A percentile compares a stretch with the other conserved stretches of the same genome.
Evolutionary conservation across 2,113 vertebrate species (phyloP).

Genomic region (Embiotoca jacksoni): DNA sequence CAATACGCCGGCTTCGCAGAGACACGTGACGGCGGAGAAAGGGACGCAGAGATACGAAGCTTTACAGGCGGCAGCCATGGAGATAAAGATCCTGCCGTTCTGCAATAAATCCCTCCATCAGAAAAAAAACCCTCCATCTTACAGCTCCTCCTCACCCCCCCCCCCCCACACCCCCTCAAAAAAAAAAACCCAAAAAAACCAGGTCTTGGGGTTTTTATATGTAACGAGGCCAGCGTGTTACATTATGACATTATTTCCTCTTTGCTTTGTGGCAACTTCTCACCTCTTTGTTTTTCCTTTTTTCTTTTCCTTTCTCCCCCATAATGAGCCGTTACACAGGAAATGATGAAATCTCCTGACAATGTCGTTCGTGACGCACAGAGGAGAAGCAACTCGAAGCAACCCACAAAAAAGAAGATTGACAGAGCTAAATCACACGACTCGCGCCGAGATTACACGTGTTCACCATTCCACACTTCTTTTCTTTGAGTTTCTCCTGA

Average conservation of each 20-base stretch:
- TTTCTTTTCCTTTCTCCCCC: neutral
- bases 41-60: conserved; percentile 50
- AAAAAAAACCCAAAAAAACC: conserved; percentile 30
- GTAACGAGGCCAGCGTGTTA: conserved; percentile 38
- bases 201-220: conserved; percentile 30
- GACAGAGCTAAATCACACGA: conserved; percentile 17
- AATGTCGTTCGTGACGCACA: conserved; percentile 33
- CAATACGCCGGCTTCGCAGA: conserved; percentile 43
- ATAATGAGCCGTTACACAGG: conserved; percentile 47
- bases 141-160: conserved; percentile 8
- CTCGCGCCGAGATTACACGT: neutral
- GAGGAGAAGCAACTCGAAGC: conserved; percentile 16
- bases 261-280: conserved; percentile 44
- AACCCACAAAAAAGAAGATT: neutral
- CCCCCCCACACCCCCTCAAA: conserved; percentile 10
- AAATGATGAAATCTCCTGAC: conserved; percentile 57
- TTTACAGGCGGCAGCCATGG: conserved; percentile 14
- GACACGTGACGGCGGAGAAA: conserved; percentile 47
- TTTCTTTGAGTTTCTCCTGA: neutral
- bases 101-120: conserved; percentile 50
- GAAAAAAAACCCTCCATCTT: conserved; percentile 21
- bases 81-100: conserved; percentile 68
- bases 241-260: conserved; percentile 26
- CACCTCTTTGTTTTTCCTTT: conserved; percentile 3
- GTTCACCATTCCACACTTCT: too few relatives aligned